phyloP scores from a whole-genome alignment of 2,113 vertebrate species.

The Atlantisia rogersi region DNA sequence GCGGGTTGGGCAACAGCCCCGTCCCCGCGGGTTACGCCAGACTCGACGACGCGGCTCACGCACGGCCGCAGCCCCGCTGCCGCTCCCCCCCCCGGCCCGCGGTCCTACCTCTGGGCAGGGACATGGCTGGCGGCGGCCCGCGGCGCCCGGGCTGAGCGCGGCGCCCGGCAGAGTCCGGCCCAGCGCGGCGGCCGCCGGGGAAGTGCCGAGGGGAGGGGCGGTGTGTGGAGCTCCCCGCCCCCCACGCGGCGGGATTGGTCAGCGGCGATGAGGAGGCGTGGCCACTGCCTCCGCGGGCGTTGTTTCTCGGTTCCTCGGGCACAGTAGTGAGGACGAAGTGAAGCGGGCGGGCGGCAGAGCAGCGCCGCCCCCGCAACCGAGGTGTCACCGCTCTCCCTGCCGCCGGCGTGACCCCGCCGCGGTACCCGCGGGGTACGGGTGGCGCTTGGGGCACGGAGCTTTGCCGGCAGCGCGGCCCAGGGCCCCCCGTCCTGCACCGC shows the following conservation, averaged over 20 bases:
- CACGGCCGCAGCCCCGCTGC: background rate
- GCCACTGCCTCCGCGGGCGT: fast-evolving
- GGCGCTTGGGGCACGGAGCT: background rate
- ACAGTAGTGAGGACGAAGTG: fast-evolving
- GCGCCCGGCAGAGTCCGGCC: background rate
- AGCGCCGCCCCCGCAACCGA: fast-evolving
- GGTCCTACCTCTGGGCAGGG: conserved; percentile 12
- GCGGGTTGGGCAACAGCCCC: background rate
- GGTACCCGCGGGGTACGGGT: background rate
- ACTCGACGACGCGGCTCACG: background rate
- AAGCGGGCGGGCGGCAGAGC: background rate
- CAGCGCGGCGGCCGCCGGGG: background rate
- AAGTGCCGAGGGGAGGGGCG: background rate
- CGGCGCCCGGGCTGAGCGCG: background rate
- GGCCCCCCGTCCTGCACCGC: background rate
- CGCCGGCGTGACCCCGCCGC: background rate
- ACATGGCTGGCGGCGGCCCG: conserved; percentile 1
- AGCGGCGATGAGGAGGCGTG: background rate
- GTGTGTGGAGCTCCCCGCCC: background rate
- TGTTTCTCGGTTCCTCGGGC: background rate
- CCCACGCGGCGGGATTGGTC: background rate
- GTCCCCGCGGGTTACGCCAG: background rate
- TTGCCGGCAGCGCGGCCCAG: background rate
- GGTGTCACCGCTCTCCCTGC: background rate
- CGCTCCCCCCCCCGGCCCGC: too few species aligned